Base-by-base conservation (phyloP, 1,140 invertebrate genomes). In the Chironomus tepperi region DNA sequence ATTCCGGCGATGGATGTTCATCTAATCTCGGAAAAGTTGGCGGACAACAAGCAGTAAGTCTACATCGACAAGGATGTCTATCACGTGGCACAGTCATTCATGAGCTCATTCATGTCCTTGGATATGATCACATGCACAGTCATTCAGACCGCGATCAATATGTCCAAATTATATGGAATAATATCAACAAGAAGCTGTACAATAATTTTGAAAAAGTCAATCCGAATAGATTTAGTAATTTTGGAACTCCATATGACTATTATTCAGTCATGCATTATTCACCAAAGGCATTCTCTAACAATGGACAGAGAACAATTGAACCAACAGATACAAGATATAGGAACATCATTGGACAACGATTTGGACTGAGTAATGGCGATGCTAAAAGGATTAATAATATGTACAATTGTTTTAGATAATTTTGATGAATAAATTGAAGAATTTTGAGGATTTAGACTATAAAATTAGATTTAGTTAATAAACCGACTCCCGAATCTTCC, bases 91-190 rank as follows among this genome's bases (percentile, higher is more conserved):
- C 15, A 12, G n/a, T 57, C 15, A n/a, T 57, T 5, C 47, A 57
- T 15, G 47, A 57, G 47, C n/a, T n/a, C 76, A 82, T 90, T 79
- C 90, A 91, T 78, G 88, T 89, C 2, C 81, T 90, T 2, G 90
- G 90, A 15, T 90, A 91, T 81, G 86, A 86, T 73, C 88, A 93
- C 77, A 90, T 93, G 81, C 91, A 93, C 78, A 88, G 88, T 77
- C 84, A 89, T 19, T 83, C 86, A 42, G 87, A 93, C 80, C 81
- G 91, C 18, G 89, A 93, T 77, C 78, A 88, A 3, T 92, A 87
- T 79, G 87, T 93, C 1, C 84, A 81, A 24, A 88, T 93, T 74
- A 81, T 86, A 64, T 86, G 86, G 81, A 83, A 89, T 70, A 92
- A 92, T 78, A 88, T 93, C 42, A 47, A 80, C 7, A 78, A 80